These are phyloP conservation scores for Eutrigla gurnardus DNA, from an alignment of 2,797 vertebrate species.

Conservation along the genomic window DNA sequence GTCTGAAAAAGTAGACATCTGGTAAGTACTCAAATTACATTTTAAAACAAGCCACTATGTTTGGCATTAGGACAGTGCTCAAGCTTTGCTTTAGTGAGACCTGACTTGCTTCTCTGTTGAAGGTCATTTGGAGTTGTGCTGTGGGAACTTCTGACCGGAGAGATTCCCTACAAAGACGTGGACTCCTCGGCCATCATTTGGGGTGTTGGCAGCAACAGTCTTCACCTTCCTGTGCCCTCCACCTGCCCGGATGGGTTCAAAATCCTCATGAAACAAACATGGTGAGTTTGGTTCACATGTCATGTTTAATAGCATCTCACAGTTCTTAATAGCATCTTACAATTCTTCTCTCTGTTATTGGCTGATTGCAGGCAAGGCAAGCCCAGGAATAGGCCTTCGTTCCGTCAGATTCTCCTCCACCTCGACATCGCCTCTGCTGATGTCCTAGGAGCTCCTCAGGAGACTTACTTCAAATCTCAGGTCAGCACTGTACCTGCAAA, in stretches of 20 bases:
- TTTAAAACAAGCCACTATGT: not conserved
- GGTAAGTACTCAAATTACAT: conserved; percentile 84
- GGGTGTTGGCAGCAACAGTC: conserved; percentile 98
- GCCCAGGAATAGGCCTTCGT: conserved; percentile 96
- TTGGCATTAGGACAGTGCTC: not conserved
- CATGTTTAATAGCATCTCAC: not conserved
- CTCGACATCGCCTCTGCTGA: conserved; percentile 98
- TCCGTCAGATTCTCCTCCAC: conserved; percentile 97
- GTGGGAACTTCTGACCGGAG: conserved; percentile 97
- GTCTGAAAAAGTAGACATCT: conserved; percentile 99
- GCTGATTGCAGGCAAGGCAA: conserved; percentile 91
- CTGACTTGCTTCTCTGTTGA: conserved; percentile 12
- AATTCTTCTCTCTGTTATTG: not conserved
- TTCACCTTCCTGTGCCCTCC: conserved; percentile 97
- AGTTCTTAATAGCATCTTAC: no score
- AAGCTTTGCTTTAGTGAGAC: not conserved
- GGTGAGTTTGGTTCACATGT: conserved; percentile 82
- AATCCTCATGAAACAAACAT: conserved; percentile 99
- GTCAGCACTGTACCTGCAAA: conserved; percentile 72
- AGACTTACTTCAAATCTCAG: conserved; percentile 99
- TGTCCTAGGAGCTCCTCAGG: conserved; percentile 95
- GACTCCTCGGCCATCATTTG: conserved; percentile 99
- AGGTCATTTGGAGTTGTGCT: conserved; percentile 99
- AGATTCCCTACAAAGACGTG: conserved; percentile 98
- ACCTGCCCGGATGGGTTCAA: conserved; percentile 99